Conservation (phyloP, 2,797 vertebrate genomes). For the Microhierax caerulescens region DNA sequence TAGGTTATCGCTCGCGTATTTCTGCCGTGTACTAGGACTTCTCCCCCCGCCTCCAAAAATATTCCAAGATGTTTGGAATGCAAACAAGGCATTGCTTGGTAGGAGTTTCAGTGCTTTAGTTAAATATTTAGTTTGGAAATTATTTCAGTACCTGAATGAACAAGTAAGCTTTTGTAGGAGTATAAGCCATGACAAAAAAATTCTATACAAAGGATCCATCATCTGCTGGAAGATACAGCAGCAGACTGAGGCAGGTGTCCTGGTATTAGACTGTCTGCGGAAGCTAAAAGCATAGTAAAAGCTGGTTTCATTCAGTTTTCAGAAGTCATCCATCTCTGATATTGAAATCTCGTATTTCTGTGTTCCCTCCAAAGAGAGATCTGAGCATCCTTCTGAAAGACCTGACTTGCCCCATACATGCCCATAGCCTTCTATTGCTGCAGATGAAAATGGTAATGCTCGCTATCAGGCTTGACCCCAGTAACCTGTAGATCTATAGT, state of each 20-base stretch:
- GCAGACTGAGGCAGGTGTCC: not conserved
- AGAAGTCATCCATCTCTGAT: not conserved
- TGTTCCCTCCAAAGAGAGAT: not conserved
- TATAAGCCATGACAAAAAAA: not conserved
- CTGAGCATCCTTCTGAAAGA: not conserved
- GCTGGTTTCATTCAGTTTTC: not conserved
- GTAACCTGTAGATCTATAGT: not conserved
- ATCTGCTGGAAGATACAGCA: not conserved
- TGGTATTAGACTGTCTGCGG: not conserved
- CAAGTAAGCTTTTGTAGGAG: not conserved
- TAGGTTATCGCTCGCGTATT: not conserved
- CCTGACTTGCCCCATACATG: not conserved
- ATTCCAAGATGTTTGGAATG: slow-evolving; percentile 14
- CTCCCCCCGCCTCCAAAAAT: not conserved
- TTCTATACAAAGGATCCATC: not conserved
- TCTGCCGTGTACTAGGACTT: not conserved
- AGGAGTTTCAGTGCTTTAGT: slow-evolving; percentile 5
- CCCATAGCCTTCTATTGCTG: not conserved
- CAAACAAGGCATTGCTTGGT: slow-evolving; percentile 20
- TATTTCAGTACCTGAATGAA: slow-evolving; percentile 12
- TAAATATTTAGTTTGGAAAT: slow-evolving; percentile 47
- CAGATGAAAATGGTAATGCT: not conserved
- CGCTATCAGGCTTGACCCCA: not conserved
- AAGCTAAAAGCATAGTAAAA: not conserved
- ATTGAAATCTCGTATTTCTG: not conserved